Evolutionary conservation across 1,140 invertebrate genomes (phyloP).

Genomic region (Eupristina koningsbergeri): DNA sequence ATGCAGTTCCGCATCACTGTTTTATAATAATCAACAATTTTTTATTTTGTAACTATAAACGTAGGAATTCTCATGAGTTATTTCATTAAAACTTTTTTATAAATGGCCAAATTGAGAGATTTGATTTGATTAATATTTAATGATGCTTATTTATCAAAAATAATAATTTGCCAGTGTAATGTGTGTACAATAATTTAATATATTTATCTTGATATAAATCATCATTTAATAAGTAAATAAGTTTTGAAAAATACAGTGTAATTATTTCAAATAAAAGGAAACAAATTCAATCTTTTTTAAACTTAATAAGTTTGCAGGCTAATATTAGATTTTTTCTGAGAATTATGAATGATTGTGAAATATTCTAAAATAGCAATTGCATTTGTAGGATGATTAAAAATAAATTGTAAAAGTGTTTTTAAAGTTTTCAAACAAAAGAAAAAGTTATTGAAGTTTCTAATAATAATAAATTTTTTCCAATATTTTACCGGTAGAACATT

Average conservation of each 20-base stretch:
- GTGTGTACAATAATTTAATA: neutral
- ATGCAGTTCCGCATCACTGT: no score
- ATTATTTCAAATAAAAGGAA: neutral
- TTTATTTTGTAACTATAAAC: no score
- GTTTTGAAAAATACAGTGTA: neutral
- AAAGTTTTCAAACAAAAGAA: neutral
- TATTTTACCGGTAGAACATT: neutral
- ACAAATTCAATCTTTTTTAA: neutral
- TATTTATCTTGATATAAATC: neutral
- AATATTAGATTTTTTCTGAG: slow-evolving; percentile 8
- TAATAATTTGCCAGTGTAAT: no score
- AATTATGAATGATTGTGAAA: slow-evolving; percentile 2
- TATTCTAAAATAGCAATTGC: neutral
- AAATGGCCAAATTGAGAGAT: no score
- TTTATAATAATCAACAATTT: no score
- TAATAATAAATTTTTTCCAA: no score
- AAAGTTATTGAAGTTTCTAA: no score
- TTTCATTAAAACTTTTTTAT: no score
- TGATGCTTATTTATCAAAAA: no score
- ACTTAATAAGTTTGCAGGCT: neutral
- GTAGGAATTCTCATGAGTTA: no score
- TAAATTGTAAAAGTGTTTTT: neutral
- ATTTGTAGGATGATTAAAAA: neutral
- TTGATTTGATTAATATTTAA: no score
- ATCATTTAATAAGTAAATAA: neutral